Percentiles rank a stretch among this genome's conserved stretches.
Evolutionary conservation across 2,888 invertebrate species (phyloP).

Genomic region (Drosophila prostipennis): DNA sequence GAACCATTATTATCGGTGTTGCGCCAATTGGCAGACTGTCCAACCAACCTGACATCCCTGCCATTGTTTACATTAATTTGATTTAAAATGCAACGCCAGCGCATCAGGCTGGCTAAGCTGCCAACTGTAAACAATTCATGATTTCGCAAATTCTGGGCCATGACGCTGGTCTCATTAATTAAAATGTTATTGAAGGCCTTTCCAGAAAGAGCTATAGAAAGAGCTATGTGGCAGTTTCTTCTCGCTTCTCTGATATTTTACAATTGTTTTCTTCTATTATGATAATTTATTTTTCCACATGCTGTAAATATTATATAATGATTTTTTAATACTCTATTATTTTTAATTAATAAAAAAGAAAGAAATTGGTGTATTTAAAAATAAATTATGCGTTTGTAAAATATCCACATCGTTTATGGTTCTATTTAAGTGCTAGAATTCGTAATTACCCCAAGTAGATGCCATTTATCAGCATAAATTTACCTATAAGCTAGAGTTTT

Average conservation of each 20-base stretch:
- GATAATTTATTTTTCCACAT: too few relatives aligned
- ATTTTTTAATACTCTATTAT: too few relatives aligned
- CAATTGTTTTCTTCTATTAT: background rate
- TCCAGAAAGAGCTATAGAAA: background rate
- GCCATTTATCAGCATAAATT: background rate
- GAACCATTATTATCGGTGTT: constrained; percentile 15
- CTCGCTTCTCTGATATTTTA: too few relatives aligned
- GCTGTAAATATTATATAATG: too few relatives aligned
- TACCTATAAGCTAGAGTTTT: background rate
- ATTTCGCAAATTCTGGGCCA: constrained; percentile 37
- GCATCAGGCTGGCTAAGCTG: constrained; percentile 37
- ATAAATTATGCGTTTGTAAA: background rate
- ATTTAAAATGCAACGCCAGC: constrained; percentile 62
- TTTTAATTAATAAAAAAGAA: too few relatives aligned
- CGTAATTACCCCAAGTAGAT: background rate
- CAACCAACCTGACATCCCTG: constrained; percentile 51
- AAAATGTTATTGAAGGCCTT: constrained; percentile 29
- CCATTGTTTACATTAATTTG: constrained; percentile 73
- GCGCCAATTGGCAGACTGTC: constrained; percentile 22
- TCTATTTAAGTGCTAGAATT: background rate
- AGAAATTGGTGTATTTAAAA: background rate
- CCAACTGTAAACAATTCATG: constrained; percentile 45
- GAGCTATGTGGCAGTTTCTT: too few relatives aligned
- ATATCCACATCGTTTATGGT: background rate
- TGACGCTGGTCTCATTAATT: constrained; percentile 58